Percentiles rank a stretch among this genome's conserved stretches.
Evolutionary conservation across 2,113 vertebrate species (phyloP).

Genomic region (Edolisoma coerulescens): DNA sequence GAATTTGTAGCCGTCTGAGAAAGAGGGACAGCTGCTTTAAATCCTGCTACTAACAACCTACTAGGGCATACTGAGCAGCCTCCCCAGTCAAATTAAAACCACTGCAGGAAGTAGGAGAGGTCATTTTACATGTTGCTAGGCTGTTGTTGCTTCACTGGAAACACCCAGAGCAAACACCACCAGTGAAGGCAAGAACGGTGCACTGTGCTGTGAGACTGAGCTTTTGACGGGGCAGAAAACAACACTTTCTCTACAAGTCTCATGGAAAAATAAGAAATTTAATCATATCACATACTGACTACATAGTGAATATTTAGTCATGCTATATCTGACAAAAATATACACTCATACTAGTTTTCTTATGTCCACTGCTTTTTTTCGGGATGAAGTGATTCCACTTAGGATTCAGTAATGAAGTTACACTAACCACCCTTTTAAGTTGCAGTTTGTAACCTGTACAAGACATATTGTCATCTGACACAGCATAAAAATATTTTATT

Average conservation of each 20-base stretch:
- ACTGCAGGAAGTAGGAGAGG: not conserved
- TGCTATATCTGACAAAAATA: not conserved
- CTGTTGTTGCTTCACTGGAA: not conserved
- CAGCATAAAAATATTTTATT: not conserved
- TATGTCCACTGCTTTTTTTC: not conserved
- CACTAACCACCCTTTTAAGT: not conserved
- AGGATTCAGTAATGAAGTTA: not conserved
- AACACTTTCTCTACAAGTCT: not conserved
- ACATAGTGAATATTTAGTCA: not conserved
- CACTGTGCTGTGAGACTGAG: not conserved
- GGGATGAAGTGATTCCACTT: not conserved
- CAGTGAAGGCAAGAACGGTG: accelerated
- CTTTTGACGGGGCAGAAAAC: not conserved
- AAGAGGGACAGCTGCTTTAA: not conserved
- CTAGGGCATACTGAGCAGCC: not conserved
- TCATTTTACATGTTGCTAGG: not conserved
- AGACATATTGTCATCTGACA: not conserved
- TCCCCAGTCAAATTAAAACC: not conserved
- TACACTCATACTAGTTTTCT: not conserved
- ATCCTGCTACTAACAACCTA: not conserved
- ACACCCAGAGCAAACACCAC: not conserved
- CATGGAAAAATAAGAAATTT: not conserved
- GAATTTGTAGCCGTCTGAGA: not conserved
- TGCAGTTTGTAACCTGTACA: not conserved
- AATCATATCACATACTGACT: not conserved